A percentile compares a stretch with the other conserved stretches of the same genome.
Evolutionary conservation across 64 coral and sea anemone species (phyloP).

Genomic region (Hydrozoanthus tunicans): DNA sequence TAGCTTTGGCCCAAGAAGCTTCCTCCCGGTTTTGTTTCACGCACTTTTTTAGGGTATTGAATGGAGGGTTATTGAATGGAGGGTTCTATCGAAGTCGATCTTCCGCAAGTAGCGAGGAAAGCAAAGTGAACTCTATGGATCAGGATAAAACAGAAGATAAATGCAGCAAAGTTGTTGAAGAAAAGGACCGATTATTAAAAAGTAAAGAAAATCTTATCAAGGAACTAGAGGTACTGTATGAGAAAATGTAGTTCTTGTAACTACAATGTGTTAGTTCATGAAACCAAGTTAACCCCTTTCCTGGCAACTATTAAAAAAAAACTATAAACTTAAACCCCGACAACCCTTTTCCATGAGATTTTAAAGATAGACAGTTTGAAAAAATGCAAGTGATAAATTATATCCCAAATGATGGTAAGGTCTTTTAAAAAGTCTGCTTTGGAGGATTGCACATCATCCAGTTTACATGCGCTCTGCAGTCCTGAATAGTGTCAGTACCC

Average conservation of each 20-base stretch:
- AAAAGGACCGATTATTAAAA: conserved; percentile 65
- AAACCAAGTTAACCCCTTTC: no score
- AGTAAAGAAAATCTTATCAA: conserved; percentile 75
- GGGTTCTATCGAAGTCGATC: conserved; percentile 41
- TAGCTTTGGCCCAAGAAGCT: conserved; percentile 37
- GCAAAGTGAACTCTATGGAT: conserved; percentile 24
- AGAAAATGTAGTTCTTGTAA: not conserved
- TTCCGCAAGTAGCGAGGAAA: conserved; percentile 3
- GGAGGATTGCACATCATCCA: no score
- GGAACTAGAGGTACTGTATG: conserved; percentile 70
- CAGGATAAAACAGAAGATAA: conserved; percentile 37
- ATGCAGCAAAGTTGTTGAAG: conserved; percentile 45
- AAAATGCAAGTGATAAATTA: no score
- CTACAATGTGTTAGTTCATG: not conserved
- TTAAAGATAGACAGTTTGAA: no score
- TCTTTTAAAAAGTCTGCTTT: no score
- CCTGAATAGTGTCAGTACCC: no score
- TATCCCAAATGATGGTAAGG: no score
- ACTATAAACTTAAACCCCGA: no score
- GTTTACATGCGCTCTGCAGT: no score
- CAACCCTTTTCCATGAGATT: no score
- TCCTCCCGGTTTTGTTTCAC: conserved; percentile 17
- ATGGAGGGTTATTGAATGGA: conserved; percentile 16
- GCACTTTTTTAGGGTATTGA: conserved; percentile 26
- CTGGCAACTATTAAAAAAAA: no score